These are phyloP conservation scores for Tinea semifulvella DNA, from an alignment of 2,888 invertebrate genomes.

Conservation along the genomic window DNA sequence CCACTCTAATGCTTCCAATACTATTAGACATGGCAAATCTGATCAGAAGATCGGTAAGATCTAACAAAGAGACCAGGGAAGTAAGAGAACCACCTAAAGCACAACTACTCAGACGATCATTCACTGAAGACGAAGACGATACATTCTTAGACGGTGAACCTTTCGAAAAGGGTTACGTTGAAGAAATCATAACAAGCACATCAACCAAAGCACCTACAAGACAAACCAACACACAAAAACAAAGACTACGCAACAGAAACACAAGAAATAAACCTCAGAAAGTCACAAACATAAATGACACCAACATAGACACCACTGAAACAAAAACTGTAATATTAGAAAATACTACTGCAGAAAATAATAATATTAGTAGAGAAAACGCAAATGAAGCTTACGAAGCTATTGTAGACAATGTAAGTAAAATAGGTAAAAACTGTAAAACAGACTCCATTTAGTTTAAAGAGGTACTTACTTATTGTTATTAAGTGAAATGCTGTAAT, in stretches of 20 bases:
- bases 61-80: slow-evolving; percentile 44
- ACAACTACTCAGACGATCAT: slow-evolving; percentile 36
- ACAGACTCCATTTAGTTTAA: not conserved
- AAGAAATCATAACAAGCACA: slow-evolving; percentile 20
- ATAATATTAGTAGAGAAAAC: slow-evolving; percentile 34
- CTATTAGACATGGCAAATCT: slow-evolving; percentile 72
- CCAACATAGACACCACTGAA: slow-evolving; percentile 11
- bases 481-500: not conserved
- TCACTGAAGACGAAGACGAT: slow-evolving; percentile 35
- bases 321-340: not conserved
- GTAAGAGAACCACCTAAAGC: slow-evolving; percentile 26
- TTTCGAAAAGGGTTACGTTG: slow-evolving; percentile 34
- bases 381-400: slow-evolving; percentile 15
- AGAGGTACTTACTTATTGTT: not conserved
- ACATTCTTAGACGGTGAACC: slow-evolving; percentile 36
- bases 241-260: slow-evolving; percentile 19
- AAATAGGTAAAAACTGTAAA: not conserved
- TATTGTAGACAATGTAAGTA: slow-evolving; percentile 32
- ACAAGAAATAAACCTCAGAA: slow-evolving; percentile 18
- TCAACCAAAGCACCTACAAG: slow-evolving; percentile 25
- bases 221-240: slow-evolving; percentile 23
- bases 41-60: slow-evolving; percentile 58
- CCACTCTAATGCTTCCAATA: slow-evolving; percentile 70
- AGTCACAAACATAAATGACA: slow-evolving; percentile 21
- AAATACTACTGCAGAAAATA: slow-evolving; percentile 23